Conservation (phyloP, 2,113 vertebrate species). For the Arvicanthis niloticus region DNA sequence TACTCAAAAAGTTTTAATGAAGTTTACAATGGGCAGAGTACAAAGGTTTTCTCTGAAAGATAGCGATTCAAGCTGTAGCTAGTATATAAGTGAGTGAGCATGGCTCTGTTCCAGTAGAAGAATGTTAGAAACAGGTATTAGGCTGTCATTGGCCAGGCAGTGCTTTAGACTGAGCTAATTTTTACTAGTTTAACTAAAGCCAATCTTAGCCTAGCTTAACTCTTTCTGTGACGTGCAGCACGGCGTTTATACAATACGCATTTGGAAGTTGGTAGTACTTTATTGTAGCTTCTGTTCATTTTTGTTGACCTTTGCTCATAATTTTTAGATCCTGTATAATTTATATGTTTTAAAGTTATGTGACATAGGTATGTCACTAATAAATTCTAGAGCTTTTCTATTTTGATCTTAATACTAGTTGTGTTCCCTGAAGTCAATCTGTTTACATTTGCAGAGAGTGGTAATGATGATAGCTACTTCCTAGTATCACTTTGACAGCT, state of each 20-base stretch:
- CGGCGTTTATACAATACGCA: conserved; percentile 23
- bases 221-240: conserved; percentile 33
- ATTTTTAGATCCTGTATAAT: conserved; percentile 46
- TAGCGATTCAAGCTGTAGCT: not conserved
- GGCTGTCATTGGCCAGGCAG: not conserved
- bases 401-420: conserved; percentile 45
- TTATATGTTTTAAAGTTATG: conserved; percentile 15
- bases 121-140: conserved; percentile 16
- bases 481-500: not conserved
- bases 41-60: conserved; percentile 16
- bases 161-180: conserved; percentile 33
- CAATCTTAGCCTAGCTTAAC: not conserved
- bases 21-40: conserved; percentile 15
- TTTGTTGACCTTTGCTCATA: not conserved
- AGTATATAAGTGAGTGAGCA: not conserved
- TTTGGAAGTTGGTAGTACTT: conserved; percentile 47
- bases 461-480: not conserved
- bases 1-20: conserved; percentile 15
- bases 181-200: not conserved
- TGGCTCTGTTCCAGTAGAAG: not conserved
- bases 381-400: not conserved
- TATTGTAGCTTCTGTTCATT: conserved; percentile 19
- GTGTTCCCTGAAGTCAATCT: not conserved
- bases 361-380: not conserved
- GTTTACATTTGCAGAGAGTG: not conserved